Percentiles rank a stretch among this genome's conserved stretches.
Conservation (phyloP, 2,113 vertebrate species). For the Apodemus speciosus region DNA sequence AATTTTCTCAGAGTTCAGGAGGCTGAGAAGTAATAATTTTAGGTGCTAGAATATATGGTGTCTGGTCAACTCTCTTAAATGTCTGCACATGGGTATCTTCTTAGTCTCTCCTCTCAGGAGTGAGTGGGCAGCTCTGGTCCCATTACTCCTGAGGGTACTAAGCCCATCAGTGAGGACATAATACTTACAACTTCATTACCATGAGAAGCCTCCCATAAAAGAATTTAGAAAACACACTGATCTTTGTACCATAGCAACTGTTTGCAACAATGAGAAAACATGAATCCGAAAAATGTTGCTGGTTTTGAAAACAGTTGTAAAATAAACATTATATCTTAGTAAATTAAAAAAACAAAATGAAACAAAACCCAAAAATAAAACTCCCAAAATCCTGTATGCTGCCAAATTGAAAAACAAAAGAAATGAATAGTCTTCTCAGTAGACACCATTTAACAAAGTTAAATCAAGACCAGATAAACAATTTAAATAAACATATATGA, state of each 20-base stretch:
- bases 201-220: neutral
- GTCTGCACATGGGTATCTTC: neutral
- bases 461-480: too few relatives aligned
- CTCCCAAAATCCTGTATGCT: too few relatives aligned
- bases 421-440: too few relatives aligned
- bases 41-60: neutral
- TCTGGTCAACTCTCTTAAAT: neutral
- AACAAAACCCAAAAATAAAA: too few relatives aligned
- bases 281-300: neutral
- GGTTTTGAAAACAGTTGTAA: neutral
- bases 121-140: too few relatives aligned
- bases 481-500: too few relatives aligned
- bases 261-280: neutral
- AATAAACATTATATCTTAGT: neutral
- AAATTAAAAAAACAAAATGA: too few relatives aligned
- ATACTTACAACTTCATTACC: neutral
- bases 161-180: neutral
- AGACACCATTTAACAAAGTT: too few relatives aligned
- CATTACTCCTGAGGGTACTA: neutral
- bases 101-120: neutral
- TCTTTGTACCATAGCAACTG: neutral
- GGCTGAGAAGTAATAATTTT: neutral
- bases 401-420: too few relatives aligned
- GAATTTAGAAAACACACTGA: neutral
- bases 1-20: neutral